A percentile compares a stretch with the other conserved stretches of the same genome.
These are phyloP conservation scores for Hippoglossus stenolepis DNA, from an alignment of 2,113 vertebrate species.

Conservation along the genomic window DNA sequence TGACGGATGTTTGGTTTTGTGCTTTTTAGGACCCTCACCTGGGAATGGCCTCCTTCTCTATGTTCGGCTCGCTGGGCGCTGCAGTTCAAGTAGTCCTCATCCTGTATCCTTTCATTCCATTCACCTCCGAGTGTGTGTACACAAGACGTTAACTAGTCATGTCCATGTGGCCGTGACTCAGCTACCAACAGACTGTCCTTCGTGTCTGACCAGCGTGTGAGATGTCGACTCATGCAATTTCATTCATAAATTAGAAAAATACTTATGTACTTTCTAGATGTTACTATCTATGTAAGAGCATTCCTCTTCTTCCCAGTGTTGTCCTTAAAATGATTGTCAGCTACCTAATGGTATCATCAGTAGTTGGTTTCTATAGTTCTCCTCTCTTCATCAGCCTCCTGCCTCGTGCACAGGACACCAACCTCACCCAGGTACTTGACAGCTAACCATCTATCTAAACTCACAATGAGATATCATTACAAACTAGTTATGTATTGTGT, in stretches of 20 bases:
- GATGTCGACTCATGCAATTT: slow-evolving; percentile 11
- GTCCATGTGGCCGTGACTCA: slow-evolving; percentile 10
- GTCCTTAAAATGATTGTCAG: slow-evolving; percentile 78
- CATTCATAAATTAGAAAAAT: not conserved
- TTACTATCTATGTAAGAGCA: not conserved
- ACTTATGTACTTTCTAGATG: not conserved
- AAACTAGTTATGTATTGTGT: not conserved
- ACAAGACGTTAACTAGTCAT: not conserved
- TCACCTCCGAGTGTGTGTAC: not conserved
- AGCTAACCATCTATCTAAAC: not conserved
- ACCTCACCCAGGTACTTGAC: slow-evolving; percentile 90
- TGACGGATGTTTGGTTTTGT: not conserved
- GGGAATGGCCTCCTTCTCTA: slow-evolving; percentile 94
- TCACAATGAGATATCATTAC: not conserved
- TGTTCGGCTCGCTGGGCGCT: slow-evolving; percentile 94
- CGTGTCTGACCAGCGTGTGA: slow-evolving; percentile 14
- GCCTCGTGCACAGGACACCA: slow-evolving; percentile 89
- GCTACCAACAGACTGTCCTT: not conserved
- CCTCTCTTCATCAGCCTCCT: slow-evolving; percentile 89
- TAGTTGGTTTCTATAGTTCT: slow-evolving; percentile 96
- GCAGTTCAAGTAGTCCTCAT: slow-evolving; percentile 95
- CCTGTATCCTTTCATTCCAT: slow-evolving; percentile 90
- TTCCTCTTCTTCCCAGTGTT: not conserved
- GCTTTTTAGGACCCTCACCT: slow-evolving; percentile 86
- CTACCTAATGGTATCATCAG: slow-evolving; percentile 95